Evolutionary conservation across 2,113 vertebrate genomes (phyloP).

Genomic region (Otis tarda): DNA sequence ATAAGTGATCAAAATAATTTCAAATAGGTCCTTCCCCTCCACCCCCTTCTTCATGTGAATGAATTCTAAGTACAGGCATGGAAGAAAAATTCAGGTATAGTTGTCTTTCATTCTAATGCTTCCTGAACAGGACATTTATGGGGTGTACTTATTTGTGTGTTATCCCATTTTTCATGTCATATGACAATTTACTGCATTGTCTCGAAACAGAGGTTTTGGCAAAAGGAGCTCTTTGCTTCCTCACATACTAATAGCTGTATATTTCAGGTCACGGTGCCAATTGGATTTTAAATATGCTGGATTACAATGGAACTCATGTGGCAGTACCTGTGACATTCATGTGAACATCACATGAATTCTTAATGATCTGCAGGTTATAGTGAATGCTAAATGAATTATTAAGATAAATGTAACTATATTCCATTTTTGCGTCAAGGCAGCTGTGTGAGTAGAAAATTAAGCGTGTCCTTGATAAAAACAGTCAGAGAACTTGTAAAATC

Average conservation of each 20-base stretch:
- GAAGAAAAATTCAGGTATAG: background rate
- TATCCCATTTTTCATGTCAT: background rate
- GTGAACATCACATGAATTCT: background rate
- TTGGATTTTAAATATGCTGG: background rate
- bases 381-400: conserved; percentile 23
- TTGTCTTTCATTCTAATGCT: background rate
- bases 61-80: background rate
- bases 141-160: background rate
- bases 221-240: background rate
- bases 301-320: background rate
- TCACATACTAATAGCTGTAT: background rate
- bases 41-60: background rate
- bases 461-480: background rate
- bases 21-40: background rate
- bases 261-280: background rate
- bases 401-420: conserved; percentile 2
- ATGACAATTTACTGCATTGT: background rate
- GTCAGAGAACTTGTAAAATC: background rate
- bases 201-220: background rate
- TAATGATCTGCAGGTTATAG: background rate
- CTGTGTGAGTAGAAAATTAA: conserved; percentile 19
- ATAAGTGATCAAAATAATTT: background rate
- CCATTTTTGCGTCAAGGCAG: background rate
- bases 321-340: conserved; percentile 2
- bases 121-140: background rate